A percentile compares a stretch with the other conserved stretches of the same genome.
These are phyloP conservation scores for Lophura swinhoii DNA, from an alignment of 2,797 vertebrate species.

Conservation along the genomic window DNA sequence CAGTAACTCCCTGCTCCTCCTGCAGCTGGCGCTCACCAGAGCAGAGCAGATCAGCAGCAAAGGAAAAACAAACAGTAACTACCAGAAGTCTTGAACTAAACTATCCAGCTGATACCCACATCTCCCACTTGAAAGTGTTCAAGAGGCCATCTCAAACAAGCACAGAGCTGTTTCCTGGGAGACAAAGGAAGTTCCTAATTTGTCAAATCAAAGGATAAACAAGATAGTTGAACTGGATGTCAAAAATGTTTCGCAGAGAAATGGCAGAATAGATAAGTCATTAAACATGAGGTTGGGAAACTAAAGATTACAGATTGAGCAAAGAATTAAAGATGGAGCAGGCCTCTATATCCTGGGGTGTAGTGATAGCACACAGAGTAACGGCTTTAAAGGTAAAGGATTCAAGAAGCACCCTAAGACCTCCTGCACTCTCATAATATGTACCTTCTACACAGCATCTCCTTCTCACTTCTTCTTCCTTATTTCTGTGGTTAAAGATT, in stretches of 20 bases:
- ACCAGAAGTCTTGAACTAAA: not conserved
- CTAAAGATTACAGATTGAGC: not conserved
- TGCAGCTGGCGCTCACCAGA: not conserved
- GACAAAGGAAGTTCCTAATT: not conserved
- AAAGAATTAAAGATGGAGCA: not conserved
- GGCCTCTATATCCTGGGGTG: not conserved
- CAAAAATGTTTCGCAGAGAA: not conserved
- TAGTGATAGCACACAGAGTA: not conserved
- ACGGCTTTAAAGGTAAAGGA: not conserved
- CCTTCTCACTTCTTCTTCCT: slow-evolving; percentile 64
- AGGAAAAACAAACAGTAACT: not conserved
- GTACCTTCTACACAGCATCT: not conserved
- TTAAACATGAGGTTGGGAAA: not conserved
- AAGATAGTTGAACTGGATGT: not conserved
- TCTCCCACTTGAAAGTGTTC: not conserved
- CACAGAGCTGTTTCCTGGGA: not conserved
- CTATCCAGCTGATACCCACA: not conserved
- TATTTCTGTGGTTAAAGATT: slow-evolving; percentile 66
- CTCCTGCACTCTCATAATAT: not conserved
- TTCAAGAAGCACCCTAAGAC: not conserved
- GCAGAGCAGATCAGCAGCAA: not conserved
- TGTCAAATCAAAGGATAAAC: not conserved
- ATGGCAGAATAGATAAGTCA: not conserved
- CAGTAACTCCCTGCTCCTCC: not conserved
- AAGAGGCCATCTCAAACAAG: not conserved